Percentiles rank a stretch among this genome's conserved stretches.
These are phyloP conservation scores for Thermophis baileyi DNA, from an alignment of 2,113 vertebrate genomes.

Conservation along the genomic window DNA sequence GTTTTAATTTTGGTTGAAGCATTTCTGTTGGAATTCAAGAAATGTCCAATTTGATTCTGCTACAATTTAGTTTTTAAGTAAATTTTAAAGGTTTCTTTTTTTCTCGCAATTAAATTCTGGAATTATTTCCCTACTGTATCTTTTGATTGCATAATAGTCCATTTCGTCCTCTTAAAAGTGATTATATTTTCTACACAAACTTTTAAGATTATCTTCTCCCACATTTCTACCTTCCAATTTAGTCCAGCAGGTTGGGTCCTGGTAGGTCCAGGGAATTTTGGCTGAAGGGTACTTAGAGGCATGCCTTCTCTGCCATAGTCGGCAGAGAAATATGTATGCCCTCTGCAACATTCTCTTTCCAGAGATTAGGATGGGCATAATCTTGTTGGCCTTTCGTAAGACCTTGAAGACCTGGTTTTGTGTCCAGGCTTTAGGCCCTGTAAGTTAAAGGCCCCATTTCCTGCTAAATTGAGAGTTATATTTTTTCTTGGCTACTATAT, in stretches of 20 bases:
- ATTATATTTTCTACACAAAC: background rate
- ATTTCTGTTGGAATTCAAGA: background rate
- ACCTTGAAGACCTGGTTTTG: background rate
- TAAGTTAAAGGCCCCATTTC: background rate
- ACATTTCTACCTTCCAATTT: background rate
- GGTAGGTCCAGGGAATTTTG: background rate
- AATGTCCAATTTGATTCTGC: background rate
- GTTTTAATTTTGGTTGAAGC: background rate
- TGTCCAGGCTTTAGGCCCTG: background rate
- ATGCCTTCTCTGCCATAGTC: background rate
- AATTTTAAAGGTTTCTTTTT: background rate
- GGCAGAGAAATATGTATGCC: too few relatives aligned
- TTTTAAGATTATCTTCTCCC: background rate
- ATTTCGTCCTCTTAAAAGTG: background rate
- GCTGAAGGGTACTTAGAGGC: background rate
- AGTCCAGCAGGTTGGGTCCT: background rate
- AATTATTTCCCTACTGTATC: background rate
- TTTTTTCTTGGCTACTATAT: background rate
- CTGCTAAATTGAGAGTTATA: background rate
- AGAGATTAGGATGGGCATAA: background rate
- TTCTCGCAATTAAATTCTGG: background rate
- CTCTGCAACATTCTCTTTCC: background rate
- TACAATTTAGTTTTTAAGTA: background rate
- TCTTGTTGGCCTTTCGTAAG: background rate
- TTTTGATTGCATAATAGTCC: background rate